Base-by-base conservation (phyloP, 2,888 invertebrate genomes). In the Andrena fulva region DNA sequence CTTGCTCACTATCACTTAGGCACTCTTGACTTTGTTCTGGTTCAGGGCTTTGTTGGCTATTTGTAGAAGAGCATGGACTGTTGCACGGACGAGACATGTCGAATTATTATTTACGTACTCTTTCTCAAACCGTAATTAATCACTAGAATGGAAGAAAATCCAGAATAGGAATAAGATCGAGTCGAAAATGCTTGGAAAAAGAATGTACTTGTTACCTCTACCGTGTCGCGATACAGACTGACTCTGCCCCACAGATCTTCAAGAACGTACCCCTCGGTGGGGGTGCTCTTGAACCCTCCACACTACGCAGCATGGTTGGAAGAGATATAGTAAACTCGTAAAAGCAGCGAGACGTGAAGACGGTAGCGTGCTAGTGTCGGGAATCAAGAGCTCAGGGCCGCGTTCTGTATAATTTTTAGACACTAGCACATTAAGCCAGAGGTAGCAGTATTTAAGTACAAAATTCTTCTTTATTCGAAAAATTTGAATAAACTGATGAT, bases 201-300 rank as follows among this genome's bases (percentile, higher is more conserved):
- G 27, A 27, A 24, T 56, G 10, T 24, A 56, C 24, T 56, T 27
- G 24, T 27, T 56, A 27, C 56, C 24, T 56, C 10, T 8, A 4
- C 56, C 24, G 56, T 56, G 56, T 12, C 56, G 56, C 56, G 56
- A 56, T 27, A 24, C 24, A 56, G 56, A 56, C 56, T 56, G 56
- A 24, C 56, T 56, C 56, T 27, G 56, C 10, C 56, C 56, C 27
- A 56, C 12, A 27, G 24, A 56, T 24, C 56, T 56, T 56, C 24
- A 56, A 56, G 56, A 27, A 56, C 56, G 27, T 56, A 56, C 56
- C 56, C 56, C 24, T 56, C 56, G 56, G 56, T 56, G 56, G 56
- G 56, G 56, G 56, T 56, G 56, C 56, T 56, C 56, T 56, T 56
- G 56, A 56, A 56, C 56, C 56, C 56, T 56, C 56, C 56, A 10